Base-by-base conservation (phyloP, 2,888 invertebrate species). In the Tinea pellionella region DNA sequence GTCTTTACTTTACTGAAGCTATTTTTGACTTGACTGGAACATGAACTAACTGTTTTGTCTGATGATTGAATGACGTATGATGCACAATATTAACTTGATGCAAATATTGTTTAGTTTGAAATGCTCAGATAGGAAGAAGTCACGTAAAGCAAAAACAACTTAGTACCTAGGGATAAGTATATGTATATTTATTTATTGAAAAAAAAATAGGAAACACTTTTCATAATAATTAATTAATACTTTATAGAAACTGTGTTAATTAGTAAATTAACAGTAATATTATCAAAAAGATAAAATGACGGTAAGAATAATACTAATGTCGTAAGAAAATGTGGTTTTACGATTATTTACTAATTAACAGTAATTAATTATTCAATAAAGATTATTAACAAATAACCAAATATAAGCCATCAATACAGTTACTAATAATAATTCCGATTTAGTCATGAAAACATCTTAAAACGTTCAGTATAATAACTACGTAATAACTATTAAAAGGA, bases 361-460 rank as follows among this genome's bases (percentile, higher is more conserved):
- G n/a, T 47, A 15, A n/a, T 47, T 47, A 47, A 47, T 47, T 47
- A 47, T 47, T 47, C 16, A 47, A 16, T 47, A 47, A 47, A 47
- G 47, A 47, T 47, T 47, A 47, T 47, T 15, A 6, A n/a, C 8
- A 15, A 47, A 13, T 47, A 2, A 47, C 4, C 9, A 37, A 37
- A 37, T 6, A 37, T 9, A 37, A 37, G 6, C 37, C 9, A 37
- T 37, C n/a, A 9, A 37, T 9, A 37, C 9, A 37, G 2, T 37
- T 37, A 37, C 37, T 37, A n/a, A 37, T 37, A 37, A 37, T n/a
- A 37, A 37, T 37, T 37, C 37, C 37, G 37, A 37, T 6, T 6
- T 9, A n/a, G 9, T 9, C 37, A 37, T 37, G 2, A 37, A 37
- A n/a, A n/a, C n/a, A n/a, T n/a, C n/a, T n/a, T 37, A 37, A 2